Evolutionary conservation across 2,888 invertebrate species (phyloP), one percentile per base, ranked within the genome.

Genomic region (Pantelozetes paolii): DNA sequence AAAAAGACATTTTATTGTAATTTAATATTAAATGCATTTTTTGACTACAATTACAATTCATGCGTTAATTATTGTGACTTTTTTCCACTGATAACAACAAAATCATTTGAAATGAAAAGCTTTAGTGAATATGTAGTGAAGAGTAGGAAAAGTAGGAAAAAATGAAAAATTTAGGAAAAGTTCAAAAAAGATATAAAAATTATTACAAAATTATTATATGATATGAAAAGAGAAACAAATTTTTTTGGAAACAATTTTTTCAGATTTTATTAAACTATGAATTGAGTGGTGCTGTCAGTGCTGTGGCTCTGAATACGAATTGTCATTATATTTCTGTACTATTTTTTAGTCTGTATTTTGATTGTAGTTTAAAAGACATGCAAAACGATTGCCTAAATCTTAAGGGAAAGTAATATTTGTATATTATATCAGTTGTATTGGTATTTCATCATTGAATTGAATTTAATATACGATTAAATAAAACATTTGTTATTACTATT

Each of bases 1-100:
- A 18, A 26, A 45, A 42, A 32, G 23, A 45, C 26, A 67, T 67
- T 69, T 26, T 69, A 69, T 42, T 69, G 45, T 69, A 69, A 69
- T 69, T 42, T 69, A 42, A 69, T 69, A 69, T 9, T 59, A 59
- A 28, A 59, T 54, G 59, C 28, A 59, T 59, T 59, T 59, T 69
- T 69, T 69, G 40, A 69, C 69, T 69, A 28, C 69, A 45, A 69
- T 69, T 69, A 45, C 36, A 69, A 45, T 69, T 45, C 26, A 69
- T 45, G 42, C 69, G 69, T 69, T 69, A 69, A 45, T 69, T 69
- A 69, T 69, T 69, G 40, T 59, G 40, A 15, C 13, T 30, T 28
- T 69, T 69, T 69, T 69, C 26, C 69, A 69, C 45, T 69, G 45
- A 69, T 64, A 59, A 59, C 15, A 36, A 69, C n/a, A 42, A 42